Evolutionary conservation across 2,113 vertebrate species (phyloP), one percentile per base, ranked within the genome.

Genomic region (Grantiella picta): DNA sequence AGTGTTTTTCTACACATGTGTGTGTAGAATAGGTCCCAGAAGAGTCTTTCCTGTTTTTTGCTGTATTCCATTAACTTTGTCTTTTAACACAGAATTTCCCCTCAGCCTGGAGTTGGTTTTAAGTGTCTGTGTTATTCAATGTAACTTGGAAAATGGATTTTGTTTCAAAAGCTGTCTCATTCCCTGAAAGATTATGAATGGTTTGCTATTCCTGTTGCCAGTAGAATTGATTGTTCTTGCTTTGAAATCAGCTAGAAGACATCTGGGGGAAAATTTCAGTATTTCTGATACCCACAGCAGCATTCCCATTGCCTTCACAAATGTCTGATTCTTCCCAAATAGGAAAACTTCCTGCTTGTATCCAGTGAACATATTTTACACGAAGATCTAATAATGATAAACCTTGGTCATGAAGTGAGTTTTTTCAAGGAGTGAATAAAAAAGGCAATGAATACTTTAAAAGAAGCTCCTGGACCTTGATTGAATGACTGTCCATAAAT

Each of bases 401-500:
- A 68, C 64, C 42, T 77, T 71, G 56, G 61, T 94, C 42, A 44
- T 44, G 38, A 56, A 50, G 57, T 71, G 82, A 80, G 33, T 79
- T 94, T 86, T 64, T 92, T 59, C 52, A 76, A 80, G 69, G n/a
- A 80, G 69, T 77, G 78, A 93, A 91, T 81, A 59, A 76, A 95
- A 96, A 84, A 44, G 40, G 53, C 76, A 86, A 66, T 75, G 69
- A 90, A 86, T 91, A 56, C 88, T 94, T 91, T 75, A 91, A 82
- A 87, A 75, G 78, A 69, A 68, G 68, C 85, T 83, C 19, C 7
- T 70, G 71, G 56, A 56, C 86, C 91, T 92, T 94, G 93, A 83
- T 68, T 95, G 94, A 97, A 95, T 92, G 90, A 54, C 64, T 96
- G 85, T 42, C 92, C 93, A 89, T 94, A 92, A 95, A 95, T 96